Percentiles rank a stretch among this genome's conserved stretches.
Evolutionary conservation across 2,888 invertebrate species (phyloP).

Genomic region (Chorisops tibialis): DNA sequence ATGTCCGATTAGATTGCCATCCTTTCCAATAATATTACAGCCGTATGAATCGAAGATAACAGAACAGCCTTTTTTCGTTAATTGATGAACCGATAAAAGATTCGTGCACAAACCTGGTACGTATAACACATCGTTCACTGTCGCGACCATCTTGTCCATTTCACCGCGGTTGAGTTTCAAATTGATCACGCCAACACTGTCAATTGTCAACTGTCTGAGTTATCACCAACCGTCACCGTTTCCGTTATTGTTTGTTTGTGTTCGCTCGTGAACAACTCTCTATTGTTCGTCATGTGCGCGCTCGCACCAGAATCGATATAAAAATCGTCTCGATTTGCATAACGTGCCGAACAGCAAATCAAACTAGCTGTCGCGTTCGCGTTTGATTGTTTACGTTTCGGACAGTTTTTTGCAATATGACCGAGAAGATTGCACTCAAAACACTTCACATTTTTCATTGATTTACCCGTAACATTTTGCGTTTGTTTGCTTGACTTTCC

Average conservation of each 20-base stretch:
- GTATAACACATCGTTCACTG: slow-evolving; percentile 9
- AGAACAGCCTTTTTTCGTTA: slow-evolving; percentile 5
- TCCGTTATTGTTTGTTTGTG: neutral
- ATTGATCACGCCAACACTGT: slow-evolving; percentile 4
- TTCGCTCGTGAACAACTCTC: slow-evolving; percentile 3
- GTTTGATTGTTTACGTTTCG: slow-evolving; percentile 5
- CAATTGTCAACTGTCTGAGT: slow-evolving; percentile 10
- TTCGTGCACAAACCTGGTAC: neutral
- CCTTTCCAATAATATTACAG: no score
- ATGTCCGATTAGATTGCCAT: slow-evolving; percentile 7
- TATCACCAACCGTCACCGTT: slow-evolving; percentile 8
- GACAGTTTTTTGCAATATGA: slow-evolving; percentile 7
- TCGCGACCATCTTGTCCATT: slow-evolving; percentile 11
- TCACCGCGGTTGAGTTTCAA: slow-evolving; percentile 9
- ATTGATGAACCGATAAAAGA: no score
- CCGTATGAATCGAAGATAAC: slow-evolving; percentile 7
- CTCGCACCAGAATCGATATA: slow-evolving; percentile 9
- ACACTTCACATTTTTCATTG: slow-evolving; percentile 4
- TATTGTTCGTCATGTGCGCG: slow-evolving; percentile 4
- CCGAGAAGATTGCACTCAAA: slow-evolving; percentile 4
- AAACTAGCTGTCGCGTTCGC: slow-evolving; percentile 4
- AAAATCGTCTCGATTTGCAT: slow-evolving; percentile 3
- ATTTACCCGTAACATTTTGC: no score
- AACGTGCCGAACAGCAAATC: no score
- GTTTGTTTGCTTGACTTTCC: slow-evolving; percentile 7